A percentile compares a stretch with the other conserved stretches of the same genome.
Conservation (phyloP, 2,797 vertebrate genomes). For the Trichosurus vulpecula region DNA sequence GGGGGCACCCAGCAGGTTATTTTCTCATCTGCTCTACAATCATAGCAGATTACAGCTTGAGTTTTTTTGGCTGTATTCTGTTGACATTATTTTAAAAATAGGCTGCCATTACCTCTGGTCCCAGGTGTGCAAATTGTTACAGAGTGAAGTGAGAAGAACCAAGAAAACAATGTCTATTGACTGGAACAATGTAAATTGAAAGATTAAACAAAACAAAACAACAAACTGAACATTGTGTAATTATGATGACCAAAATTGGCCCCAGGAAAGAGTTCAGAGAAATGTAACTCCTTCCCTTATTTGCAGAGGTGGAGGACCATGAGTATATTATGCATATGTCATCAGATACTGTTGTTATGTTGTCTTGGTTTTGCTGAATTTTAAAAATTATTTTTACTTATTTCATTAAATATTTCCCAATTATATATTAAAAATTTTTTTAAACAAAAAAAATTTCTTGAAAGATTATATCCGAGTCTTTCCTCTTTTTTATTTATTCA, state of each 20-base stretch:
- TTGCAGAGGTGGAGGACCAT: background rate
- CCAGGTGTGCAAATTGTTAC: background rate
- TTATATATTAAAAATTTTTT: background rate
- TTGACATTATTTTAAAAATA: background rate
- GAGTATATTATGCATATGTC: background rate
- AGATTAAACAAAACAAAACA: background rate
- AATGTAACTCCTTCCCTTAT: background rate
- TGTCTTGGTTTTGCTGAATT: background rate
- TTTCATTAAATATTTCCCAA: background rate
- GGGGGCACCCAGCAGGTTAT: background rate
- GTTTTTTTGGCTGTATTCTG: background rate
- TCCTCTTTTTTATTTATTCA: too few relatives aligned
- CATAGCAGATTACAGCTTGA: background rate
- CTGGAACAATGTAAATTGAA: background rate
- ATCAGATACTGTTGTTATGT: background rate
- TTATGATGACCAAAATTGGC: background rate
- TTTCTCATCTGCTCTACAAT: background rate
- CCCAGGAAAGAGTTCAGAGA: background rate
- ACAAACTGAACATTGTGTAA: background rate
- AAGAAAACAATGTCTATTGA: background rate
- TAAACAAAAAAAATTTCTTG: background rate
- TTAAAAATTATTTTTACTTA: background rate
- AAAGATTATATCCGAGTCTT: too few relatives aligned
- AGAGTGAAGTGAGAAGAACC: background rate
- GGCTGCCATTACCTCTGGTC: background rate